phyloP scores from a whole-genome alignment of 2,113 vertebrate species.

The Halichoeres trimaculatus region DNA sequence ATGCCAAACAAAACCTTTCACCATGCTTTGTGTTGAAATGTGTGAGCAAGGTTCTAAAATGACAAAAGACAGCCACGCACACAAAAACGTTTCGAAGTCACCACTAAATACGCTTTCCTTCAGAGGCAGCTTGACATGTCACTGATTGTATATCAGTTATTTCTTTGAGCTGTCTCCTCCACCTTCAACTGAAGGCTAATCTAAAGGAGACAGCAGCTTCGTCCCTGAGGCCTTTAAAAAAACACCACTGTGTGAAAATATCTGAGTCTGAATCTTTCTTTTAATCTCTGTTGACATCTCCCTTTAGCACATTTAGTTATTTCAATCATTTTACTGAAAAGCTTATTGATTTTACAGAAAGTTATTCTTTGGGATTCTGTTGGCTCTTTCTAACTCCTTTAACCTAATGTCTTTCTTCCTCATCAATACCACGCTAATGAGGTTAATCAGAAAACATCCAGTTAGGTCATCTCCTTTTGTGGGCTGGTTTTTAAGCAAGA shows the following conservation, averaged over 20 bases:
- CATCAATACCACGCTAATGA: too few species aligned
- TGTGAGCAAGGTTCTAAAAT: neutral
- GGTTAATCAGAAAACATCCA: too few species aligned
- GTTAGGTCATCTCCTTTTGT: too few species aligned
- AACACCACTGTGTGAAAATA: neutral
- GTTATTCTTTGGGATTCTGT: too few species aligned
- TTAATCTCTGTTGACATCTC: neutral
- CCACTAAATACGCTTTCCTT: neutral
- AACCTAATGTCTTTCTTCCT: too few species aligned
- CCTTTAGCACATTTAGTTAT: neutral
- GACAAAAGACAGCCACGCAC: neutral
- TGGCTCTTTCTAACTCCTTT: too few species aligned
- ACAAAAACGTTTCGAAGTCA: neutral
- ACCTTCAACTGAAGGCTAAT: neutral
- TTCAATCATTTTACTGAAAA: neutral
- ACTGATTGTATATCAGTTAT: constrained; percentile 1
- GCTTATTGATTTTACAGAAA: neutral
- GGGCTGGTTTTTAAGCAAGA: too few species aligned
- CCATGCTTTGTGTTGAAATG: neutral
- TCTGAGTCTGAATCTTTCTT: neutral
- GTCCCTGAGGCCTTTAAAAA: neutral
- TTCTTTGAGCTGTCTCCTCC: neutral
- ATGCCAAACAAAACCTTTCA: neutral
- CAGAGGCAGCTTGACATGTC: neutral
- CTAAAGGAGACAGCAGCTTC: neutral